phyloP scores from a whole-genome alignment of 2,888 invertebrate genomes.

The Hetaerina titia region DNA sequence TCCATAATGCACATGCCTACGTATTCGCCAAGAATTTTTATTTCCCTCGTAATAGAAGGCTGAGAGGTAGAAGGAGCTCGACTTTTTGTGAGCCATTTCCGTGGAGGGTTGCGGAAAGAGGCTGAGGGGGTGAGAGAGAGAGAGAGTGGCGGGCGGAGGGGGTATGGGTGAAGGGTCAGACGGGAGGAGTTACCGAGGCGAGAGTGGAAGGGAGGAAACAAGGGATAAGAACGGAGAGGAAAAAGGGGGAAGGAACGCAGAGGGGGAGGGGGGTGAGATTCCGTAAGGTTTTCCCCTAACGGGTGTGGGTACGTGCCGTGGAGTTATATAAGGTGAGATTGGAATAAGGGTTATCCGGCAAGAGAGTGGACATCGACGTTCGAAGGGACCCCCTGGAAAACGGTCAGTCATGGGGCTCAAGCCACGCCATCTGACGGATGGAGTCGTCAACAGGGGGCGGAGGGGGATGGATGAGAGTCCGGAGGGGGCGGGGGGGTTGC shows the following conservation, averaged over 20 bases:
- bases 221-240: not conserved
- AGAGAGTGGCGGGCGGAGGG: not conserved
- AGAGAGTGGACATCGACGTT: slow-evolving; percentile 14
- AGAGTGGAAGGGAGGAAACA: not conserved
- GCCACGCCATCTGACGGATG: slow-evolving; percentile 17
- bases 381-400: not conserved
- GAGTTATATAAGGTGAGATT: slow-evolving; percentile 22
- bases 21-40: not conserved
- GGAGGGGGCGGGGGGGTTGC: not conserved
- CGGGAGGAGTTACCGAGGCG: not conserved
- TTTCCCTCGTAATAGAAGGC: not conserved
- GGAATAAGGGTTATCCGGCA: slow-evolving; percentile 27
- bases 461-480: not conserved
- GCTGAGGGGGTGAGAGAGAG: not conserved
- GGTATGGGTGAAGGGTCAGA: not conserved
- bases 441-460: not conserved
- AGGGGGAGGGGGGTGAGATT: not conserved
- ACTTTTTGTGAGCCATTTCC: not conserved
- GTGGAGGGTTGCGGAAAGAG: not conserved
- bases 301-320: not conserved
- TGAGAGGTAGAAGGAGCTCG: not conserved
- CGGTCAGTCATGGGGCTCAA: not conserved
- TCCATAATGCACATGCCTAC: not conserved
- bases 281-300: too few relatives aligned
- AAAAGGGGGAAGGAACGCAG: not conserved